phyloP scores from a whole-genome alignment of 2,888 invertebrate genomes.

The Slavum lentiscoides region DNA sequence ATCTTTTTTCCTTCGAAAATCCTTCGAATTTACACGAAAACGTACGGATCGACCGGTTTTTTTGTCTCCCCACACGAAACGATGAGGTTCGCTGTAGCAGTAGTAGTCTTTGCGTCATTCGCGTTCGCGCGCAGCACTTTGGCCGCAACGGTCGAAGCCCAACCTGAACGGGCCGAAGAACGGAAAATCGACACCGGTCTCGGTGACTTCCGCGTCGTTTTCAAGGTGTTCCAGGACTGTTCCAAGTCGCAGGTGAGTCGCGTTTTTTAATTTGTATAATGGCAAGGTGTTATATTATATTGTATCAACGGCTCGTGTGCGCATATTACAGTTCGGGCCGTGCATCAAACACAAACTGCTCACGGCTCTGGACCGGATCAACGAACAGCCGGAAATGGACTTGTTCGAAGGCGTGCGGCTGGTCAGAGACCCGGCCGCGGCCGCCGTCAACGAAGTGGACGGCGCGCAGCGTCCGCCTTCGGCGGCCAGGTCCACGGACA shows the following conservation, averaged over 20 bases:
- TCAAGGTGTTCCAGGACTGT: conserved; percentile 41
- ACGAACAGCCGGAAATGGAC: conserved; percentile 64
- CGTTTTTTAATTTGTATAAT: no score
- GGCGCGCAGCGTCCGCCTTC: conserved; percentile 58
- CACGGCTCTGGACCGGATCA: conserved; percentile 74
- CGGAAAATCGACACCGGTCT: conserved; percentile 33
- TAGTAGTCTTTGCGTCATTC: background rate
- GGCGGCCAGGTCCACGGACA: conserved; percentile 72
- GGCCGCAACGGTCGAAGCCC: background rate
- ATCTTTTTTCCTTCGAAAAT: no score
- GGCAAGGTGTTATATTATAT: no score
- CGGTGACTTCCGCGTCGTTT: conserved; percentile 28
- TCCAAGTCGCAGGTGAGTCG: conserved; percentile 38
- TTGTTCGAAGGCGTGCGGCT: conserved; percentile 77
- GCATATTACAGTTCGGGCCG: conserved; percentile 64
- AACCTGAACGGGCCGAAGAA: background rate
- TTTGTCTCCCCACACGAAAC: no score
- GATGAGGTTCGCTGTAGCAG: background rate
- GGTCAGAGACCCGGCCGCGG: conserved; percentile 65
- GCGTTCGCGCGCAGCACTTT: background rate
- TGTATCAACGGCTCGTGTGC: background rate
- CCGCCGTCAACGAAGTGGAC: conserved; percentile 63
- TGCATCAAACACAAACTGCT: conserved; percentile 80
- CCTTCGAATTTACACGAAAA: no score
- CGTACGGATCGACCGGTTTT: no score